Evolutionary conservation across 2,113 vertebrate species (phyloP).

Genomic region (Lophura nycthemera): DNA sequence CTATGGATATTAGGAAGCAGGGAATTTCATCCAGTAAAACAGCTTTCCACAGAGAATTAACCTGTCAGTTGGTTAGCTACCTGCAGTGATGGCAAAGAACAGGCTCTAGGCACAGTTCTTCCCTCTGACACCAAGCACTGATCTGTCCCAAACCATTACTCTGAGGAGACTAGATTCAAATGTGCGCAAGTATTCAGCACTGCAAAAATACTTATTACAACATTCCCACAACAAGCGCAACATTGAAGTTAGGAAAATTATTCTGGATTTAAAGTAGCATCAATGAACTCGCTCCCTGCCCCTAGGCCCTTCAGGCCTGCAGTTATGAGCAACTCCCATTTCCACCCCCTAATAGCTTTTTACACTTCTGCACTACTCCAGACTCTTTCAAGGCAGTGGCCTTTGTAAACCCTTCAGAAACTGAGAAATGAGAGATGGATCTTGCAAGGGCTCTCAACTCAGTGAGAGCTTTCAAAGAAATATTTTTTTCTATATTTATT

Average conservation of each 20-base stretch:
- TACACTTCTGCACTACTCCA: background rate
- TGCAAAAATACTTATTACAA: background rate
- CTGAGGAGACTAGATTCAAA: background rate
- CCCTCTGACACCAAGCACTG: background rate
- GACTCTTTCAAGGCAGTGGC: background rate
- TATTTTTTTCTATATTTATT: background rate
- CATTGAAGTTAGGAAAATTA: background rate
- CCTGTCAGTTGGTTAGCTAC: background rate
- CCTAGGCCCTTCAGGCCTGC: background rate
- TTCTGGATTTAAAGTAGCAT: background rate
- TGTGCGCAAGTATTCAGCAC: background rate
- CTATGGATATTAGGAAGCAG: background rate
- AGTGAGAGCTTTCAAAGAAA: background rate
- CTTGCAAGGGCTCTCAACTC: background rate
- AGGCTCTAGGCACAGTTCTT: background rate
- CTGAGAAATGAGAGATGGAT: background rate
- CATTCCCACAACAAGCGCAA: background rate
- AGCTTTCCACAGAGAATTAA: background rate
- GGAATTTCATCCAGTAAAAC: background rate
- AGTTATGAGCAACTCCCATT: background rate
- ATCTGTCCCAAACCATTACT: background rate
- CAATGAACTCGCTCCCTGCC: background rate
- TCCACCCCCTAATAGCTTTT: background rate
- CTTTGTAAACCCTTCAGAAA: background rate
- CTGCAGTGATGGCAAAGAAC: background rate